Evolutionary conservation across 2,113 vertebrate genomes (phyloP).

Genomic region (Sander vitreus): DNA sequence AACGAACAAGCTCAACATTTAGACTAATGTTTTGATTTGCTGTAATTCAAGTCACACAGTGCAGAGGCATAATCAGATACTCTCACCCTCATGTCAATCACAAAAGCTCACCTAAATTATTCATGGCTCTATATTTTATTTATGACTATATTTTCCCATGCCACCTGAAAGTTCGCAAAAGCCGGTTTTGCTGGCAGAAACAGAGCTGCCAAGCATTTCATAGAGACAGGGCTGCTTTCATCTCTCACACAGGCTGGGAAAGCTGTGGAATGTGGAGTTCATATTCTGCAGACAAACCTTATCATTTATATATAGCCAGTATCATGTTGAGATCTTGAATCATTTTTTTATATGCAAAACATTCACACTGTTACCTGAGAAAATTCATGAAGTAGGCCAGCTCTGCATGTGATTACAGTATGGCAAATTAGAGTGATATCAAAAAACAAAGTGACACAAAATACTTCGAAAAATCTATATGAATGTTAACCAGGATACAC

Average conservation of each 20-base stretch:
- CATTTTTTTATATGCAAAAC: constrained; percentile 75
- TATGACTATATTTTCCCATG: constrained; percentile 86
- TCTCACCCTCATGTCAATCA: constrained; percentile 84
- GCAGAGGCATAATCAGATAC: constrained; percentile 80
- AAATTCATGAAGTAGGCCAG: constrained; percentile 67
- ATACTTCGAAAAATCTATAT: not conserved
- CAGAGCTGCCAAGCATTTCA: constrained; percentile 81
- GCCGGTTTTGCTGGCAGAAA: constrained; percentile 77
- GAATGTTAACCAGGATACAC: constrained; percentile 7
- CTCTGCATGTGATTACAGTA: constrained; percentile 55
- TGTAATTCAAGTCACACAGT: constrained; percentile 80
- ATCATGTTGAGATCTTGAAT: constrained; percentile 75
- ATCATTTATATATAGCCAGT: constrained; percentile 82
- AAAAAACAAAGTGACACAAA: constrained; percentile 17
- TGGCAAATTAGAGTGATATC: constrained; percentile 33
- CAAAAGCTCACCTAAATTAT: constrained; percentile 83
- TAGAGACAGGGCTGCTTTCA: constrained; percentile 80
- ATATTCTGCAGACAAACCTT: constrained; percentile 78
- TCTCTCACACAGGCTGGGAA: constrained; percentile 79
- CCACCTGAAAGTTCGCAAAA: constrained; percentile 82
- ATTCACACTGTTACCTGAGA: constrained; percentile 66
- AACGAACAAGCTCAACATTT: constrained; percentile 45
- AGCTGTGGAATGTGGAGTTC: constrained; percentile 76
- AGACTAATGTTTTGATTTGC: constrained; percentile 72
- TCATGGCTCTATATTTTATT: constrained; percentile 85